Evolutionary conservation across 2,888 invertebrate species (phyloP).

Genomic region (Syrphus vitripennis): DNA sequence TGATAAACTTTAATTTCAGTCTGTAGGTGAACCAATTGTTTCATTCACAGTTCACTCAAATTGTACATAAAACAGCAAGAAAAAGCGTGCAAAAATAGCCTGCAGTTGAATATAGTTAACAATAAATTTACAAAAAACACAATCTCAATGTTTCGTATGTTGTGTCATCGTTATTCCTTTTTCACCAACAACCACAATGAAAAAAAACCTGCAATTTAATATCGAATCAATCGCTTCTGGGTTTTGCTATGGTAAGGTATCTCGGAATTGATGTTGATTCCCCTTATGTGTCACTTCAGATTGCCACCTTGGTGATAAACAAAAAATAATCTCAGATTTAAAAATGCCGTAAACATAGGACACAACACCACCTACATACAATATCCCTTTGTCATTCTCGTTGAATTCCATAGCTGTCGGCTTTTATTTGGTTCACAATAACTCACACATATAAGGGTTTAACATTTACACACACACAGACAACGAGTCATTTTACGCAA

Average conservation of each 20-base stretch:
- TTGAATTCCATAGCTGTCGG: slow-evolving; percentile 48
- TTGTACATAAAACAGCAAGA: neutral
- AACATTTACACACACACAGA: neutral
- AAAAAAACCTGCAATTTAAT: slow-evolving; percentile 28
- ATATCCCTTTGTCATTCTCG: slow-evolving; percentile 58
- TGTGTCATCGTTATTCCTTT: neutral
- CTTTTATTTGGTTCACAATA: slow-evolving; percentile 53
- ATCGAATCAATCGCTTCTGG: slow-evolving; percentile 38
- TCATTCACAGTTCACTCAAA: no score
- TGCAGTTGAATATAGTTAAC: slow-evolving; percentile 30
- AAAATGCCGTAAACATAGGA: slow-evolving; percentile 60
- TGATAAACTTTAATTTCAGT: no score
- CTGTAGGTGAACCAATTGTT: no score
- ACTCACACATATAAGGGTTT: neutral
- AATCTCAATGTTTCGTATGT: neutral
- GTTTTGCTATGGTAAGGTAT: slow-evolving; percentile 1
- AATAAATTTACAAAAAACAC: slow-evolving; percentile 21
- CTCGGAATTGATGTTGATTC: slow-evolving; percentile 64
- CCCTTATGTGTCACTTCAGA: slow-evolving; percentile 46
- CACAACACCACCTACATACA: slow-evolving; percentile 34
- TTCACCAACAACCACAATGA: slow-evolving; percentile 4
- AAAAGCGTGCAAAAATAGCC: neutral
- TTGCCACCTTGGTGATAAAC: slow-evolving; percentile 65
- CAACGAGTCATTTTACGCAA: neutral
- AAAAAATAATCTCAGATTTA: slow-evolving; percentile 65